These are phyloP conservation scores for Callionymus lyra DNA, from an alignment of 2,113 vertebrate genomes.

Conservation along the genomic window DNA sequence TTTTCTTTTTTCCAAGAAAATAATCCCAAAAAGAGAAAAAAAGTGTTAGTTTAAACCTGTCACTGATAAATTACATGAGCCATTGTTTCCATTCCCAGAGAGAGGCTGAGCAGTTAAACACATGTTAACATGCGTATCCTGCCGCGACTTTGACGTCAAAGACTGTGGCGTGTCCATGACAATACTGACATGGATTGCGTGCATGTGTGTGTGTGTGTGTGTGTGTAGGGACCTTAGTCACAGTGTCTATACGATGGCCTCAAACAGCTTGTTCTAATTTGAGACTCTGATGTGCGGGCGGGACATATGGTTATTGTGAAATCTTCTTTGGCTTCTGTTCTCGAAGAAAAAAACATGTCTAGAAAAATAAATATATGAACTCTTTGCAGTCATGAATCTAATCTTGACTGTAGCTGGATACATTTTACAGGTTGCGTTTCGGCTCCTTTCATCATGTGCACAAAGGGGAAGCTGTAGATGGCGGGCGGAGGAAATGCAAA, in stretches of 20 bases:
- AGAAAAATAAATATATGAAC: constrained; percentile 28
- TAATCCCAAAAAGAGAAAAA: constrained; percentile 12
- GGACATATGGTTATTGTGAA: constrained; percentile 30
- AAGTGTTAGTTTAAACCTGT: constrained; percentile 1
- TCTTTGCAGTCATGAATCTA: constrained; percentile 23
- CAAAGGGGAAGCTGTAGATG: constrained; percentile 20
- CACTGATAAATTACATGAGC: constrained; percentile 12
- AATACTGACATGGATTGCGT: constrained; percentile 23
- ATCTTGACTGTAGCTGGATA: constrained; percentile 34
- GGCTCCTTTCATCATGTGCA: constrained; percentile 14
- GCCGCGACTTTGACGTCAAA: constrained; percentile 46
- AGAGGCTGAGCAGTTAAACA: constrained; percentile 21
- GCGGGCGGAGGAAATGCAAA: constrained; percentile 17
- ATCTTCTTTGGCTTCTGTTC: constrained; percentile 46
- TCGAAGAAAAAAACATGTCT: constrained; percentile 22
- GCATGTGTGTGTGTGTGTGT: too few relatives aligned
- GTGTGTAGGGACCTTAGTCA: constrained; percentile 1
- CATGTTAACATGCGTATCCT: constrained; percentile 35
- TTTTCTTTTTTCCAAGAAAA: neutral
- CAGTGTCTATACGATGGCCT: constrained; percentile 29
- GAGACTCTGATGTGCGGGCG: constrained; percentile 55
- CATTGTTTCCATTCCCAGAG: constrained; percentile 17
- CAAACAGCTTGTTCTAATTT: constrained; percentile 41
- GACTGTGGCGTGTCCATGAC: constrained; percentile 27
- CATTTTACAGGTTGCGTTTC: constrained; percentile 10